Percentiles rank a stretch among this genome's conserved stretches.
Evolutionary conservation across 2,888 invertebrate genomes (phyloP).

Genomic region (Rosalia funebris): DNA sequence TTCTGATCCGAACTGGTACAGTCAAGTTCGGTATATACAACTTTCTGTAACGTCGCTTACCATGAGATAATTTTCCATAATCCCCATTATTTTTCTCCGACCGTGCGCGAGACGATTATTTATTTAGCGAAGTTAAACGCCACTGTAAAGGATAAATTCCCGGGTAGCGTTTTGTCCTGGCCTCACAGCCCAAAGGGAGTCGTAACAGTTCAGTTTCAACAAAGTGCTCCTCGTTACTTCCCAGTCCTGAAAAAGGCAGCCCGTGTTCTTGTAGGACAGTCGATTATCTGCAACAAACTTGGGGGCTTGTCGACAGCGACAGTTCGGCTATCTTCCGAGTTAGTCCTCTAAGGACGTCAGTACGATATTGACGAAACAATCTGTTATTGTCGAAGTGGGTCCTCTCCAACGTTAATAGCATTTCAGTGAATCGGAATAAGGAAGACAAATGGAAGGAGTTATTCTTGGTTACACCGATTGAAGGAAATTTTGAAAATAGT

Average conservation of each 20-base stretch:
- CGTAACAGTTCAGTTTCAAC: slow-evolving; percentile 19
- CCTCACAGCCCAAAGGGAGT: slow-evolving; percentile 9
- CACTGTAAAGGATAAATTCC: slow-evolving; percentile 9
- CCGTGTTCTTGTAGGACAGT: slow-evolving; percentile 8
- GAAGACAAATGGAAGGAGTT: too few species aligned
- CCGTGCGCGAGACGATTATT: slow-evolving; percentile 3
- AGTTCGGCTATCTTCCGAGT: neutral
- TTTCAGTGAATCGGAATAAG: neutral
- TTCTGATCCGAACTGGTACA: too few species aligned
- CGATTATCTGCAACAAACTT: slow-evolving; percentile 7
- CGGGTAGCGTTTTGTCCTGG: slow-evolving; percentile 3
- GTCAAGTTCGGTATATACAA: too few species aligned
- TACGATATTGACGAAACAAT: slow-evolving; percentile 1
- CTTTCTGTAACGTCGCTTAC: neutral
- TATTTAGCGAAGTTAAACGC: slow-evolving; percentile 13
- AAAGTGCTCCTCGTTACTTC: slow-evolving; percentile 18
- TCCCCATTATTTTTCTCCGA: neutral
- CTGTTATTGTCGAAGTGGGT: neutral
- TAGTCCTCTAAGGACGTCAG: neutral
- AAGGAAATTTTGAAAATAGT: too few species aligned
- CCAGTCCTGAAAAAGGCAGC: slow-evolving; percentile 6
- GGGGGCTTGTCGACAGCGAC: neutral
- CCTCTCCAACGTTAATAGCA: neutral
- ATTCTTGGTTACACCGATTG: neutral
- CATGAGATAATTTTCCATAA: neutral